Percentiles rank a stretch among this genome's conserved stretches.
Conservation (phyloP, 2,113 vertebrate genomes). For the Reinhardtius hippoglossoides region DNA sequence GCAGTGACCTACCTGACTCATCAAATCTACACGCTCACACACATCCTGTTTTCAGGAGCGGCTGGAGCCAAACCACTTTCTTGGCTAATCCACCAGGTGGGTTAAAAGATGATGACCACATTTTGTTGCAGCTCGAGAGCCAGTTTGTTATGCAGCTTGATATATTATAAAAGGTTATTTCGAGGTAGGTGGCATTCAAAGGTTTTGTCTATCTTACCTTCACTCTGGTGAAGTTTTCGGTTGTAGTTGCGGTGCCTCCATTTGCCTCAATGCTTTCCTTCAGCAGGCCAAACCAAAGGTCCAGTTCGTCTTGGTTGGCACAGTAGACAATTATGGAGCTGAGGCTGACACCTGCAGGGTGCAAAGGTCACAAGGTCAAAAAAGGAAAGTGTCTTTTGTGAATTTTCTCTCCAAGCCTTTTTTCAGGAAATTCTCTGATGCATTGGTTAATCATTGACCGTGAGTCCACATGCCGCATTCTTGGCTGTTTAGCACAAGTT, state of each 20-base stretch:
- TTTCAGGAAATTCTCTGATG: slow-evolving; percentile 5
- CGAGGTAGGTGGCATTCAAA: background rate
- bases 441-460: slow-evolving; percentile 19
- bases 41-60: slow-evolving; percentile 59
- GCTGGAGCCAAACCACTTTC: slow-evolving; percentile 18
- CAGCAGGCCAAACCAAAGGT: slow-evolving; percentile 90
- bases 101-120: too few species aligned
- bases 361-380: slow-evolving; percentile 56
- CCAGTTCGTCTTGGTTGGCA: slow-evolving; percentile 86
- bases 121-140: background rate
- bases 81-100: slow-evolving; percentile 19
- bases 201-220: slow-evolving; percentile 68
- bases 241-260: slow-evolving; percentile 74
- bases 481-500: slow-evolving; percentile 14
- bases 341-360: slow-evolving; percentile 87
- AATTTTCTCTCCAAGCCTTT: background rate
- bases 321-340: slow-evolving; percentile 92
- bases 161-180: too few species aligned
- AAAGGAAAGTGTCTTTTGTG: slow-evolving; percentile 32
- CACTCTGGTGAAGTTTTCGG: slow-evolving; percentile 72
- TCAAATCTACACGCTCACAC: slow-evolving; percentile 27
- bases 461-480: slow-evolving; percentile 3
- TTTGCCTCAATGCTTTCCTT: slow-evolving; percentile 90
- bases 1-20: slow-evolving; percentile 74
- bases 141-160: background rate